Evolutionary conservation across 2,797 vertebrate genomes (phyloP).

Genomic region (Hippopotamyrus pictus): DNA sequence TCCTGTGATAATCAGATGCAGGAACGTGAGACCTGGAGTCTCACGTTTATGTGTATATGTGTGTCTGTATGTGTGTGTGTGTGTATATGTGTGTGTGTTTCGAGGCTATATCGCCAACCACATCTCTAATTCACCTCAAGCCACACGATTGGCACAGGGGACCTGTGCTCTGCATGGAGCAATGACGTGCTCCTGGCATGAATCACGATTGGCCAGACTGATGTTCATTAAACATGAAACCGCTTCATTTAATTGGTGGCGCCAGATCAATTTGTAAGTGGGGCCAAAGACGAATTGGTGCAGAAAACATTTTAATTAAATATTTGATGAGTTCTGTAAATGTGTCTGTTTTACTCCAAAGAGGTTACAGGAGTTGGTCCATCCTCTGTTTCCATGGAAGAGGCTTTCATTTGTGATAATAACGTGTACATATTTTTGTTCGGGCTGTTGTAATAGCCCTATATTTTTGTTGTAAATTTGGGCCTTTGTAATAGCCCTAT

Average conservation of each 20-base stretch:
- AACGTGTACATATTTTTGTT: background rate
- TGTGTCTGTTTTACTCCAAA: slow-evolving; percentile 1
- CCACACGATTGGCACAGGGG: background rate
- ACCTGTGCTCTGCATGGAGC: background rate
- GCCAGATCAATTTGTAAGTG: slow-evolving; percentile 2
- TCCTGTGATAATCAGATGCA: background rate
- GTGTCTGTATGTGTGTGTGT: background rate
- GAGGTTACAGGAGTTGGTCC: background rate
- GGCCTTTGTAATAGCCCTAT: background rate
- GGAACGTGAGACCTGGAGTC: background rate
- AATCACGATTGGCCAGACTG: background rate
- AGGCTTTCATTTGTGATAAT: background rate
- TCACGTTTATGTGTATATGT: background rate
- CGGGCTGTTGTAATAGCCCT: background rate
- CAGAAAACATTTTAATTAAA: slow-evolving; percentile 24
- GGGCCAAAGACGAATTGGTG: slow-evolving; percentile 22
- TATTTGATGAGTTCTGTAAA: slow-evolving; percentile 16
- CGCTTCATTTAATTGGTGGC: slow-evolving; percentile 18
- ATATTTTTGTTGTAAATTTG: background rate
- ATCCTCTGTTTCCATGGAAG: background rate
- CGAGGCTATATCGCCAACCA: background rate
- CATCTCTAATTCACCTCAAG: background rate
- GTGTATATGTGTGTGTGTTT: background rate
- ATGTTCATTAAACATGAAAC: slow-evolving; percentile 15
- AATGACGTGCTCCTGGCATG: background rate